Conservation (phyloP, 2,113 vertebrate genomes). For the Azemiops feae region DNA sequence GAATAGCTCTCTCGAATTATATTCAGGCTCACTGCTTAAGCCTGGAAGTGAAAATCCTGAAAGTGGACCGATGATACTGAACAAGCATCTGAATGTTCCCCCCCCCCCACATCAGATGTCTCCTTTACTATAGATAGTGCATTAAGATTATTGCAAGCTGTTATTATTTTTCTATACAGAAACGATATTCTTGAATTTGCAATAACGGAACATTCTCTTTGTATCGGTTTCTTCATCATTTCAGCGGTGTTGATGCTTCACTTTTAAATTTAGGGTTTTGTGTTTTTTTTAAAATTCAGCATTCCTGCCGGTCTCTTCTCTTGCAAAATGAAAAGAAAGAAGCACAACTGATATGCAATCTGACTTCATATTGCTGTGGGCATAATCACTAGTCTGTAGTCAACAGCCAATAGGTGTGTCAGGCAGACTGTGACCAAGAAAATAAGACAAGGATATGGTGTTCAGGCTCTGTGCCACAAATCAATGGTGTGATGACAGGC, state of each 20-base stretch:
- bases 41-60: constrained; percentile 41
- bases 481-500: not conserved
- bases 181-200: not conserved
- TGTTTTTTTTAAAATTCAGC: not conserved
- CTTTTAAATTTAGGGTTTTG: constrained; percentile 26
- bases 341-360: not conserved
- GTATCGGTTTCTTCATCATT: not conserved
- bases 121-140: constrained; percentile 44
- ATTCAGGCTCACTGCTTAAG: constrained; percentile 6
- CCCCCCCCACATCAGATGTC: not conserved
- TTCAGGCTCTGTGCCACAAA: constrained; percentile 18
- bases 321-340: not conserved
- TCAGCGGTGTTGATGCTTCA: not conserved
- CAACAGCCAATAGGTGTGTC: constrained; percentile 31
- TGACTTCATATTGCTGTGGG: not conserved
- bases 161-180: constrained; percentile 36
- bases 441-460: constrained; percentile 26
- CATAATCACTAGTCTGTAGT: constrained; percentile 5
- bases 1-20: not conserved
- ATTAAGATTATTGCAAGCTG: constrained; percentile 36
- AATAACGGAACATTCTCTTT: constrained; percentile 6
- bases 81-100: not conserved
- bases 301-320: not conserved
- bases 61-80: constrained; percentile 47
- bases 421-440: constrained; percentile 52